Percentiles rank a stretch among this genome's conserved stretches.
Conservation (phyloP, 1,140 invertebrate species). For the Drosophila arizonae region DNA sequence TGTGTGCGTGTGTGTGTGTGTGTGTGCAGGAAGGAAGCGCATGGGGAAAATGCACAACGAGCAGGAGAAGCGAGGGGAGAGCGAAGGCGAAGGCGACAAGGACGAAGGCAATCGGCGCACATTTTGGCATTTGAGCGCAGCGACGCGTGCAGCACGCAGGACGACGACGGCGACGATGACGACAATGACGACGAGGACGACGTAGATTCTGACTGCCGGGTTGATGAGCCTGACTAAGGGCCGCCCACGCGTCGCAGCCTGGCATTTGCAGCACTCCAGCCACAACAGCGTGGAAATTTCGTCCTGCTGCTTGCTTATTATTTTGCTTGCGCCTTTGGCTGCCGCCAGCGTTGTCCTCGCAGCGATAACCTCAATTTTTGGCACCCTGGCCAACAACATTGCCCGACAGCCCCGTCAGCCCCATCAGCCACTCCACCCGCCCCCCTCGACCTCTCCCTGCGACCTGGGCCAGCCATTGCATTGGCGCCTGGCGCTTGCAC, state of each 20-base stretch:
- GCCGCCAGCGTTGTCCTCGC: constrained; percentile 21
- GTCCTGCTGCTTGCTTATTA: constrained; percentile 42
- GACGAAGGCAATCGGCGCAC: constrained; percentile 34
- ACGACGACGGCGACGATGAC: constrained; percentile 22
- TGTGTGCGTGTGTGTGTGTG: constrained; percentile 25
- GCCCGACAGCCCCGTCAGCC: background rate
- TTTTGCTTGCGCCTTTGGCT: constrained; percentile 45
- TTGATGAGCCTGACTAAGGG: constrained; percentile 68
- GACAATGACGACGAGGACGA: constrained; percentile 2
- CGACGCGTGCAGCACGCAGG: constrained; percentile 72
- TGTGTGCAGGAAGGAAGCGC: constrained; percentile 38
- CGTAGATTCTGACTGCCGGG: constrained; percentile 21
- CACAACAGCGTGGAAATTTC: constrained; percentile 11
- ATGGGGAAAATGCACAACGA: constrained; percentile 35
- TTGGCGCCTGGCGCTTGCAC: constrained; percentile 47
- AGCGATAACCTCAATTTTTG: constrained; percentile 79
- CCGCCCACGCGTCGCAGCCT: constrained; percentile 41
- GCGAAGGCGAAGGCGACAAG: constrained; percentile 12
- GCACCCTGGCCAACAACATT: constrained; percentile 76
- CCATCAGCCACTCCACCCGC: too few species aligned
- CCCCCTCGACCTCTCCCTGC: background rate
- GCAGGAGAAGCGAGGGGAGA: background rate
- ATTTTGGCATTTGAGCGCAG: constrained; percentile 73
- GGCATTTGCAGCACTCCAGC: constrained; percentile 24
- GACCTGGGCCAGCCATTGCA: constrained; percentile 20